Evolutionary conservation across 2,113 vertebrate species (phyloP), one percentile per base, ranked within the genome.

Genomic region (Colistium nudipinnis): DNA sequence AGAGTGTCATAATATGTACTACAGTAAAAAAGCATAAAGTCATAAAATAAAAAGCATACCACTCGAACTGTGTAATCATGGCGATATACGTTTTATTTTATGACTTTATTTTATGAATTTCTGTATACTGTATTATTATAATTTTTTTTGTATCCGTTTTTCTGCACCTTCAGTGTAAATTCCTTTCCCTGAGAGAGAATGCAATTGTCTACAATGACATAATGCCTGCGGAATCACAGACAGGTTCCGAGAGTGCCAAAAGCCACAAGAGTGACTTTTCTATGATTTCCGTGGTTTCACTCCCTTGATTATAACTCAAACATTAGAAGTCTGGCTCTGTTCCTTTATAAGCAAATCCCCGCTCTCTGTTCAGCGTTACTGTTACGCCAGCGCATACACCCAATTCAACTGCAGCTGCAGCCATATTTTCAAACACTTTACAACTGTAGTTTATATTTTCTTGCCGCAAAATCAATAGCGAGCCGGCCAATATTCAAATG

Each of bases 251-350:
- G n/a, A 38, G 60, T 57, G 69, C 81, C 70, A 70, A 82, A 81
- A 74, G 53, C 70, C 80, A 83, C 70, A 82, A 27, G 49, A 83
- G 67, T 67, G 73, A 76, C 61, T 76, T 78, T 49, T 70, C 44
- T 62, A 48, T 82, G 44, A 82, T 70, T 80, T 57, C 44, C 36
- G 36, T 41, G 48, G 47, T 77, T 82, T 70, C 48, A 56, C 63
- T 65, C 74, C 53, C 69, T 55, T 85, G 82, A 87, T 88, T 84
- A 81, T 49, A 82, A 71, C 71, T 78, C 63, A 76, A 70, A 79
- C 59, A 70, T 81, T 53, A 67, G 24, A 75, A 49, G 82, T 71
- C 63, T 85, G 76, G 69, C 74, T 33, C 43, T 0, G 19, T 61
- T 80, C 80, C 73, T 73, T 43, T 62, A 36, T 57, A 83, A 78